Evolutionary conservation across 2,113 vertebrate species (phyloP).

Genomic region (Acrocephalus arundinaceus): DNA sequence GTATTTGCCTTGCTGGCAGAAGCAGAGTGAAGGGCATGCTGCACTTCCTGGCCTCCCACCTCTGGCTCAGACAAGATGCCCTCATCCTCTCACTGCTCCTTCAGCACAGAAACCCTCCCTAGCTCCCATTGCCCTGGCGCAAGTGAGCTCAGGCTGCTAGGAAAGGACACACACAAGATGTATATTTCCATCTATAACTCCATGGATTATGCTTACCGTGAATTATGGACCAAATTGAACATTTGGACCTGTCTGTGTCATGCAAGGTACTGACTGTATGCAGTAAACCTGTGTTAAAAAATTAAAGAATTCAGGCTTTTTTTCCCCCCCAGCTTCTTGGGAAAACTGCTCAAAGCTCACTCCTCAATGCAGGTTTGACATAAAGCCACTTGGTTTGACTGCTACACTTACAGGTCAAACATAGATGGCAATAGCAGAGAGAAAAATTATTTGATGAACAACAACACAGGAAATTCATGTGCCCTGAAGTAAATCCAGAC

Average conservation of each 20-base stretch:
- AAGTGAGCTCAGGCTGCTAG: not conserved
- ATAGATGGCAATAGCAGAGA: not conserved
- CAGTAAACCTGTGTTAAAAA: not conserved
- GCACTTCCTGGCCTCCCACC: accelerated
- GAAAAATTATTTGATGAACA: not conserved
- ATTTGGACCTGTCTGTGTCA: accelerated
- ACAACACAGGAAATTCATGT: not conserved
- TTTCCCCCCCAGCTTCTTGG: accelerated
- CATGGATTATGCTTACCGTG: too few species aligned
- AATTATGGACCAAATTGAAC: not conserved
- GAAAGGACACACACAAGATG: not conserved
- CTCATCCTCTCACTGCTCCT: not conserved
- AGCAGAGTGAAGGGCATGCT: accelerated
- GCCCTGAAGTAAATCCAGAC: not conserved
- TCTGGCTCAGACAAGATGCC: not conserved
- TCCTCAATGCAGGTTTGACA: not conserved
- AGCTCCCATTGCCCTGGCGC: accelerated
- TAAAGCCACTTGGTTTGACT: not conserved
- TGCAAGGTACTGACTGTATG: not conserved
- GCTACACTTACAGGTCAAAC: not conserved
- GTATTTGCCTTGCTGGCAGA: accelerated
- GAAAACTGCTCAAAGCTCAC: not conserved
- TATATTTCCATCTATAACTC: not conserved
- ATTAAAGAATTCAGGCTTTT: not conserved
- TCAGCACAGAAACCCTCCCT: not conserved